Evolutionary conservation across 2,113 vertebrate species (phyloP).

Genomic region (Epinephelus fuscoguttatus): DNA sequence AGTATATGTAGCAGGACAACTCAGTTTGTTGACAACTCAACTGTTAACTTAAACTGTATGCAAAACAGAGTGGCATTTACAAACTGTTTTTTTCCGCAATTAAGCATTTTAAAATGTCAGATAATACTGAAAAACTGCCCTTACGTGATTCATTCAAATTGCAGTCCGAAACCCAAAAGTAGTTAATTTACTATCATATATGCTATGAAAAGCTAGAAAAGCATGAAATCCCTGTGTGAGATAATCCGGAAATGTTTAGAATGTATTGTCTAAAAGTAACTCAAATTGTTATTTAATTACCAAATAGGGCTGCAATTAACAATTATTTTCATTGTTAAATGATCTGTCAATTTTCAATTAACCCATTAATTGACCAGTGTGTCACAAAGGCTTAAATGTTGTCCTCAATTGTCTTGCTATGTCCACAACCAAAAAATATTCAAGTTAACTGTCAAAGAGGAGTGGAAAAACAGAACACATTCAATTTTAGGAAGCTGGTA

Average conservation of each 20-base stretch:
- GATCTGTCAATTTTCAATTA: no score
- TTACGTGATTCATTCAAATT: neutral
- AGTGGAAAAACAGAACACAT: no score
- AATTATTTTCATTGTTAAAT: no score
- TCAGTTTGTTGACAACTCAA: neutral
- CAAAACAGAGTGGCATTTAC: neutral
- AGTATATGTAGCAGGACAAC: neutral
- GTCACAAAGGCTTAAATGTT: no score
- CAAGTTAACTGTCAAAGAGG: neutral
- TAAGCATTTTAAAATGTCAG: neutral
- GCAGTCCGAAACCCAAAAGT: neutral
- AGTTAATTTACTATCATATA: neutral
- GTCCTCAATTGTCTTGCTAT: no score
- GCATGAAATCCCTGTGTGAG: neutral
- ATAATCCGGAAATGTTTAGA: neutral
- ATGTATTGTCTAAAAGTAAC: neutral
- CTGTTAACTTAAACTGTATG: neutral
- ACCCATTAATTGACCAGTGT: no score
- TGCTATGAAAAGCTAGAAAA: neutral
- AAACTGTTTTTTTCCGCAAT: neutral
- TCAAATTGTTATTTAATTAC: neutral
- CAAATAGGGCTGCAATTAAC: no score
- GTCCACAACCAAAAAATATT: no score
- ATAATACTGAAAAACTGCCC: neutral
- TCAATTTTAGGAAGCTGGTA: no score